Evolutionary conservation across 2,888 invertebrate species (phyloP), one percentile per base, ranked within the genome.

Genomic region (Dolichopus griseipennis): DNA sequence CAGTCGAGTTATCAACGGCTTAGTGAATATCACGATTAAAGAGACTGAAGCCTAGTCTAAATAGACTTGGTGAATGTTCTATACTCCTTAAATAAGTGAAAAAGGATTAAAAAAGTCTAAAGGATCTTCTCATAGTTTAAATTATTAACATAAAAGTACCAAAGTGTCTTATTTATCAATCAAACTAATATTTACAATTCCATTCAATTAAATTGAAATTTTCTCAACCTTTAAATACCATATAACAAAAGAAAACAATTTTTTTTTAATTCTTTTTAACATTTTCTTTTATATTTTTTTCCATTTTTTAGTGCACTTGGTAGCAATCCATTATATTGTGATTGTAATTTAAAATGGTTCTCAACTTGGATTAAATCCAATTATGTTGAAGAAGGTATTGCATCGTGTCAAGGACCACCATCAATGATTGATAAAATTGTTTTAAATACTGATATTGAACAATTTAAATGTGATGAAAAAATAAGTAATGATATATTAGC

Each of bases 351-450:
- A 74, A 90, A 92, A 78, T 99, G 99, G 99, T 85, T 99, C 70
- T 92, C 97, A 0, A 95, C 95, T 78, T 99, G 97, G 97, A 95
- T 98, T 73, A 95, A 96, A 83, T 85, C 87, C 67, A 95, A 96
- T 81, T 97, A 92, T 81, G 93, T 97, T 65, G 99, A 99, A 81
- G 95, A 98, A 0, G 99, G 99, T n/a, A 98, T 98, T 68, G 98
- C 99, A 0, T 86, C 93, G 66, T 99, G 99, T 80, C 88, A 90
- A 10, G 95, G 93, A 71, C 99, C 99, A 0, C 83, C 87, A 21
- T 83, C 84, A 67, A 95, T 99, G 93, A 87, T 89, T 75, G 95
- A 97, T 81, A 97, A 98, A 81, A 87, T 97, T 1, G 86, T 99
- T 63, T 85, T 99, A 21, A 96, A 96, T 70, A 94, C 98, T 1